phyloP scores from a whole-genome alignment of 2,113 vertebrate species.

The Pseudopodoces humilis region DNA sequence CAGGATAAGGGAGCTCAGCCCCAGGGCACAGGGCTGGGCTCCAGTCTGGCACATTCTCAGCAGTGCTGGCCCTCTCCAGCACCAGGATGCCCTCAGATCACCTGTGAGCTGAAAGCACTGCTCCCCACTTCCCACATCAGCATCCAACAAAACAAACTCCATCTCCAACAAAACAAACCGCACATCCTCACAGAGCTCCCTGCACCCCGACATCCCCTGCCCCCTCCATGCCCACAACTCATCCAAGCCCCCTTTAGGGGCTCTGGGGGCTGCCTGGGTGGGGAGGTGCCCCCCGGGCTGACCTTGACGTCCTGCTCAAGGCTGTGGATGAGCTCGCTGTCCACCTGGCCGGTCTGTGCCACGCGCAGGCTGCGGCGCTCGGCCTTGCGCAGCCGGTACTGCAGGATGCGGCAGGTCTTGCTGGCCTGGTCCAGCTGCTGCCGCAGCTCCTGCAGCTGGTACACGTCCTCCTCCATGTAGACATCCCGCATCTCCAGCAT shows the following conservation, averaged over 20 bases:
- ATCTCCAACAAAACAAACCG: not conserved
- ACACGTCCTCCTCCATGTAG: slow-evolving; percentile 97
- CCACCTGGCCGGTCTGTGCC: slow-evolving; percentile 94
- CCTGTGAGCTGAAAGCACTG: not conserved
- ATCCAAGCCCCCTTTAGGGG: not conserved
- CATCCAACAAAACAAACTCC: no score
- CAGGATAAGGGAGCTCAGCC: not conserved
- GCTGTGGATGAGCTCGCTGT: slow-evolving; percentile 90
- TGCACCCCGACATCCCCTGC: not conserved
- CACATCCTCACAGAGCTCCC: not conserved
- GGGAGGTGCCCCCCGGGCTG: not conserved
- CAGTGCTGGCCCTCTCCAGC: not conserved
- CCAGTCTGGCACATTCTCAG: not conserved
- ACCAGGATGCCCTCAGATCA: not conserved
- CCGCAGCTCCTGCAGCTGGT: slow-evolving; percentile 95
- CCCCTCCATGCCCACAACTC: rapidly evolving
- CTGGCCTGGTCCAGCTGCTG: slow-evolving; percentile 97
- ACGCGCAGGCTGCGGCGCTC: slow-evolving; percentile 94
- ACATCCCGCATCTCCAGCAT: slow-evolving; percentile 99
- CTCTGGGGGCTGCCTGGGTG: not conserved
- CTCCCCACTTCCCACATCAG: not conserved
- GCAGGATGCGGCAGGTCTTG: slow-evolving; percentile 97
- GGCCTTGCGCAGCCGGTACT: slow-evolving; percentile 94
- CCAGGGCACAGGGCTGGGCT: not conserved
- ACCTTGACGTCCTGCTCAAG: slow-evolving; percentile 98